Base-by-base conservation (phyloP, 2,888 invertebrate species). In the Oscheius onirici region DNA sequence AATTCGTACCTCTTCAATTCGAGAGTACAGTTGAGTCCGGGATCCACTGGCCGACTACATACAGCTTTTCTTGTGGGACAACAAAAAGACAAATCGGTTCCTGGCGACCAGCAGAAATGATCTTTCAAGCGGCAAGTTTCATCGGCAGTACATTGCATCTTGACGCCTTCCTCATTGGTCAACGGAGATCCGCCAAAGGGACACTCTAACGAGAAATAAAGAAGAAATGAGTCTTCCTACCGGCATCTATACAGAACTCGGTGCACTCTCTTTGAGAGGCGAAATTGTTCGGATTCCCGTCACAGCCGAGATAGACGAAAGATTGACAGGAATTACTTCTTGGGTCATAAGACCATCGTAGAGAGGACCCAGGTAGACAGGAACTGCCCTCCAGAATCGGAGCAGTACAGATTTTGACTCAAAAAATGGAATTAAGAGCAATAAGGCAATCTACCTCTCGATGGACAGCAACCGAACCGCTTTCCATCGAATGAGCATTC, bases 311-410 rank as follows among this genome's bases (percentile, higher is more conserved):
- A 68, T 75, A 84, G 17, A 75, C 76, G 70, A 84, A 84, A 8
- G 83, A 73, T 54, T 72, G 69, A 46, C 84, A 84, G 11, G 71
- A 54, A 15, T 75, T 72, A 24, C 61, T 51, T 24, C 20, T n/a
- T 15, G 22, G 28, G 13, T 66, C 41, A 24, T 52, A 66, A 13
- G 41, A 52, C 91, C 88, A 96, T 95, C 90, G 96, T 95, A 93
- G 92, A 94, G 90, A 95, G 95, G 76, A 95, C 0, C 71, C 61
- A 44, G 69, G 54, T 22, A 73, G 74, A 49, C 80, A 80, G 0
- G 65, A 49, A 1, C 73, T 70, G 15, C 79, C 79, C 8, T 41
- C 24, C n/a, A 66, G 54, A 2, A 46, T 58, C 5, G 67, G 63
- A 41, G 75, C 73, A 17, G 72, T 57, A 54, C 78, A 79, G 13